phyloP scores from a whole-genome alignment of 2,888 invertebrate species.

The Drosophila leonis region DNA sequence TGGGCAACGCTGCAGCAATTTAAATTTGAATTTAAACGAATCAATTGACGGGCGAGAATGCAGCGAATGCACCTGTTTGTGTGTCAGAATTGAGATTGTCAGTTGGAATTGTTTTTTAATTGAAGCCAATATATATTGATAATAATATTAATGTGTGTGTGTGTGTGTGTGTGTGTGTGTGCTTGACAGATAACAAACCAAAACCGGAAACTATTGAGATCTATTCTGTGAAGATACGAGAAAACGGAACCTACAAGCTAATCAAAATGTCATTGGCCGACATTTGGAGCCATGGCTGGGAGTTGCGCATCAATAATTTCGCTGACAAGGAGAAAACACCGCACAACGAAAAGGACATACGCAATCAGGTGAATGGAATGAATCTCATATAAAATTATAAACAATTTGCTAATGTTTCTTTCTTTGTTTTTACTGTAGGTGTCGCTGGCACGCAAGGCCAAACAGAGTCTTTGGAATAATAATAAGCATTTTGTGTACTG shows the following conservation, averaged over 20 bases:
- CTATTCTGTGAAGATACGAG: constrained; percentile 87
- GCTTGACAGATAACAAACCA: constrained; percentile 89
- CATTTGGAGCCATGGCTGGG: constrained; percentile 90
- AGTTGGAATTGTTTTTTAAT: constrained; percentile 41
- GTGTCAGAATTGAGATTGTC: constrained; percentile 16
- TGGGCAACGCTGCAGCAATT: constrained; percentile 41
- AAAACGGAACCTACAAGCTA: constrained; percentile 87
- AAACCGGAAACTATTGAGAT: constrained; percentile 90
- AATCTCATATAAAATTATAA: too few species aligned
- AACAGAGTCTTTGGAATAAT: constrained; percentile 85
- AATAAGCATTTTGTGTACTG: constrained; percentile 90
- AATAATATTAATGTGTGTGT: constrained; percentile 4
- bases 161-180: background rate
- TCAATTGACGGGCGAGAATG: constrained; percentile 17
- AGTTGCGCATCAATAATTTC: constrained; percentile 90
- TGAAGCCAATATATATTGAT: constrained; percentile 34
- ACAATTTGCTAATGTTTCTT: too few species aligned
- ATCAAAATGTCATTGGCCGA: constrained; percentile 88
- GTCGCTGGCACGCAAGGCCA: constrained; percentile 85
- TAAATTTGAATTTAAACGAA: constrained; percentile 30
- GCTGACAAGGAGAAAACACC: constrained; percentile 90
- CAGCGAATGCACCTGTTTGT: constrained; percentile 10
- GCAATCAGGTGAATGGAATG: constrained; percentile 89
- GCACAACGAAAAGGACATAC: constrained; percentile 89
- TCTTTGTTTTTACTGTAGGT: constrained; percentile 72